Evolutionary conservation across 2,113 vertebrate genomes (phyloP).

Genomic region (Lamprotornis superbus): DNA sequence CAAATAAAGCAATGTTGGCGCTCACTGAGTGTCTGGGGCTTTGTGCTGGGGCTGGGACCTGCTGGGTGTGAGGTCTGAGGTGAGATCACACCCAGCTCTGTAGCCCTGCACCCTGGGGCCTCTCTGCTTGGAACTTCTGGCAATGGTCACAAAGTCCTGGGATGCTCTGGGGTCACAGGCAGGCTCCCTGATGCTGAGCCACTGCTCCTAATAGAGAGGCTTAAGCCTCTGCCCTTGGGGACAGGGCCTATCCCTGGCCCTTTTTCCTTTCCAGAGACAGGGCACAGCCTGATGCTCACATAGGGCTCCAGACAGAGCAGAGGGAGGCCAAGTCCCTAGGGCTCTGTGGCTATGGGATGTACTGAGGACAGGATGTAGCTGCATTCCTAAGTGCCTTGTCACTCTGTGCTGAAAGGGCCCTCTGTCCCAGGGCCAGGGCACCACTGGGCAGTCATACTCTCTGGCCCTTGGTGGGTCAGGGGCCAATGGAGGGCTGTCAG

Average conservation of each 20-base stretch:
- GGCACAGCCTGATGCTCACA: neutral
- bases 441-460: neutral
- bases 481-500: neutral
- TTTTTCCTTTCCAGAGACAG: neutral
- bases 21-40: neutral
- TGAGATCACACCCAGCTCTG: neutral
- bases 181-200: neutral
- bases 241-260: neutral
- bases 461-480: too few species aligned
- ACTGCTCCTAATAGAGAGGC: neutral
- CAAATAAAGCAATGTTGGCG: conserved; percentile 14
- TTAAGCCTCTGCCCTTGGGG: neutral
- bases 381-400: neutral
- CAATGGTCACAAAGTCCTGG: accelerated
- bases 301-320: accelerated
- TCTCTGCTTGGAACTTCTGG: neutral
- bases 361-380: neutral
- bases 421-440: neutral
- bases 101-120: neutral
- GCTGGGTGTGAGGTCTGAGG: neutral
- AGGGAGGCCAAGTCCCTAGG: neutral
- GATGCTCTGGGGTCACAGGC: neutral
- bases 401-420: neutral
- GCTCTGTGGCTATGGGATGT: neutral
- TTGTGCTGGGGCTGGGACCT: neutral